These are phyloP conservation scores for Corydoras sp. DNA, from an alignment of 2,113 vertebrate genomes.

Conservation along the genomic window DNA sequence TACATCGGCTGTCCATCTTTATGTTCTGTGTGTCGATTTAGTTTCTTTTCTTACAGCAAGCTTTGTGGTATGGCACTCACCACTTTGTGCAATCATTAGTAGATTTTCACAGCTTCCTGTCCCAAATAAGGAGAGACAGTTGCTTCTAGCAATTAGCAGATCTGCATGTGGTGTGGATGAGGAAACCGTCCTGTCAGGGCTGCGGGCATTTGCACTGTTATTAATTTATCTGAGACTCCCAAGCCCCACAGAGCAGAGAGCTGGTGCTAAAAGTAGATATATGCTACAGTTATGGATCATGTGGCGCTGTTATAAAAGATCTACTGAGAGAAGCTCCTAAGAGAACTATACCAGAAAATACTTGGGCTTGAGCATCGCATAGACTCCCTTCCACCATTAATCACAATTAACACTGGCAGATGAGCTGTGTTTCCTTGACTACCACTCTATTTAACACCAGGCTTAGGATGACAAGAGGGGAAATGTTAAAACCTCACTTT, in stretches of 20 bases:
- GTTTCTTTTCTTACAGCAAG: background rate
- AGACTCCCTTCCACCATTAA: background rate
- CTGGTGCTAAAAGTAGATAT: conserved; percentile 1
- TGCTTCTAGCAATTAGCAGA: background rate
- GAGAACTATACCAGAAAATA: background rate
- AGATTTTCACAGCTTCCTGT: background rate
- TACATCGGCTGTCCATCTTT: conserved; percentile 7
- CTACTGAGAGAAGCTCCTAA: background rate
- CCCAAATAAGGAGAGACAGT: background rate
- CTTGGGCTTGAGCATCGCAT: background rate
- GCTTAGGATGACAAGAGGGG: background rate
- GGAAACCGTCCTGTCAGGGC: background rate
- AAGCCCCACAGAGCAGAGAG: conserved; percentile 1
- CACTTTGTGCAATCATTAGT: background rate
- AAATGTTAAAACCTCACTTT: background rate
- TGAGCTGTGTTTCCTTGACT: background rate
- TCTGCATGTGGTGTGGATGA: background rate
- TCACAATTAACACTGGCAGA: background rate
- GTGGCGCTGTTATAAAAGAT: background rate
- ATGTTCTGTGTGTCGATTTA: conserved; percentile 1
- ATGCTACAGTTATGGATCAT: background rate
- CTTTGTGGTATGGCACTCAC: background rate
- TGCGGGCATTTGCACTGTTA: background rate
- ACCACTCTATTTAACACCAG: background rate
- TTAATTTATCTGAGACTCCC: background rate